Conservation (phyloP, 2,113 vertebrate genomes). For the Syngnathus scovelli region DNA sequence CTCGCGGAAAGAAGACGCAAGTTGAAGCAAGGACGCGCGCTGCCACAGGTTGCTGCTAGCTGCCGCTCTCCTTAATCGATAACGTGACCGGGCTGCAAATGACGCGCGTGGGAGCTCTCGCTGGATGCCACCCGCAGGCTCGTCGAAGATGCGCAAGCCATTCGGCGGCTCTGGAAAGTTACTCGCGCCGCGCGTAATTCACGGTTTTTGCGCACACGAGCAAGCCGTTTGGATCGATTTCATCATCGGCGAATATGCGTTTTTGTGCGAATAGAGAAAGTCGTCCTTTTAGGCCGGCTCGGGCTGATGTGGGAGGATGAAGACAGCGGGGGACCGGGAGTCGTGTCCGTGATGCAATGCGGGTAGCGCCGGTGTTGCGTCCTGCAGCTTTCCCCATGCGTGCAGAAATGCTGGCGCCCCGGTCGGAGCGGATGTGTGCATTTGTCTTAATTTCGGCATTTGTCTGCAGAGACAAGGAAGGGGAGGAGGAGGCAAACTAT, state of each 20-base stretch:
- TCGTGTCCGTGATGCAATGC: conserved; percentile 76
- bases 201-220: conserved; percentile 34
- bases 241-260: not conserved
- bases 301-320: conserved; percentile 51
- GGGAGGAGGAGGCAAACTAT: conserved; percentile 16
- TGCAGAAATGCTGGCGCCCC: conserved; percentile 42
- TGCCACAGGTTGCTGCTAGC: conserved; percentile 60
- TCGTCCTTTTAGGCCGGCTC: conserved; percentile 34
- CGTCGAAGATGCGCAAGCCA: conserved; percentile 50
- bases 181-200: conserved; percentile 48
- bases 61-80: conserved; percentile 24
- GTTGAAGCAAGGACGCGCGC: conserved; percentile 33
- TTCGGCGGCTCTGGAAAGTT: conserved; percentile 50
- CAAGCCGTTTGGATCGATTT: not conserved
- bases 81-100: conserved; percentile 20
- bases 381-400: conserved; percentile 46
- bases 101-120: conserved; percentile 21
- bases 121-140: conserved; percentile 32
- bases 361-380: conserved; percentile 58
- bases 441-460: conserved; percentile 55
- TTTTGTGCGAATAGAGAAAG: conserved; percentile 29
- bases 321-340: conserved; percentile 54
- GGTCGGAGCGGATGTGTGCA: conserved; percentile 45
- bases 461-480: conserved; percentile 32
- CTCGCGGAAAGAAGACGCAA: conserved; percentile 44